These are phyloP conservation scores for Galleria mellonella DNA, from an alignment of 1,140 invertebrate genomes.

Conservation along the genomic window DNA sequence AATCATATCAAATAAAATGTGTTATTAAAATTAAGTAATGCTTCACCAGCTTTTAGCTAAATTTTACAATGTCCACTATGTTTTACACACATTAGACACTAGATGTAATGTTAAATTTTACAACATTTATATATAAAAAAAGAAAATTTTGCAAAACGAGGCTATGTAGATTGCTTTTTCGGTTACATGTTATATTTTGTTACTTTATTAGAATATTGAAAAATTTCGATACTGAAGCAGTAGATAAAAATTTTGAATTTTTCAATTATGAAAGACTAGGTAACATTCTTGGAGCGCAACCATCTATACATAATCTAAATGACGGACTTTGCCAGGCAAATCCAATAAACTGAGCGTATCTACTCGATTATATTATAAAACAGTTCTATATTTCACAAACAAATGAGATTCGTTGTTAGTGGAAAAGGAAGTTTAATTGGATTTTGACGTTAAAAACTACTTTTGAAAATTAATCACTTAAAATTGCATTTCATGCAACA, in stretches of 20 bases:
- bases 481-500: constrained; percentile 66
- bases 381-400: constrained; percentile 23
- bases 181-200: too few relatives aligned
- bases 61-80: constrained; percentile 6
- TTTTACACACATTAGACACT: too few relatives aligned
- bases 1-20: constrained; percentile 45
- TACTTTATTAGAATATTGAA: too few relatives aligned
- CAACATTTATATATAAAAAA: too few relatives aligned
- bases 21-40: constrained; percentile 44
- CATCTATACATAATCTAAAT: constrained; percentile 22
- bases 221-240: too few relatives aligned
- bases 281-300: constrained; percentile 41
- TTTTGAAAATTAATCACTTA: constrained; percentile 20
- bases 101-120: too few relatives aligned
- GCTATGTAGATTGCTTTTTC: too few relatives aligned
- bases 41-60: constrained; percentile 44
- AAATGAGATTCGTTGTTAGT: constrained; percentile 55
- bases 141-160: too few relatives aligned
- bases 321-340: constrained; percentile 59
- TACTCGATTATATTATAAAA: constrained; percentile 10
- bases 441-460: constrained; percentile 11
- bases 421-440: constrained; percentile 17
- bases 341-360: constrained; percentile 24
- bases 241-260: too few relatives aligned
- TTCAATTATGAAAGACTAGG: constrained; percentile 1